These are phyloP conservation scores for Calephelis nemesis DNA, from an alignment of 1,140 invertebrate genomes.

Conservation along the genomic window DNA sequence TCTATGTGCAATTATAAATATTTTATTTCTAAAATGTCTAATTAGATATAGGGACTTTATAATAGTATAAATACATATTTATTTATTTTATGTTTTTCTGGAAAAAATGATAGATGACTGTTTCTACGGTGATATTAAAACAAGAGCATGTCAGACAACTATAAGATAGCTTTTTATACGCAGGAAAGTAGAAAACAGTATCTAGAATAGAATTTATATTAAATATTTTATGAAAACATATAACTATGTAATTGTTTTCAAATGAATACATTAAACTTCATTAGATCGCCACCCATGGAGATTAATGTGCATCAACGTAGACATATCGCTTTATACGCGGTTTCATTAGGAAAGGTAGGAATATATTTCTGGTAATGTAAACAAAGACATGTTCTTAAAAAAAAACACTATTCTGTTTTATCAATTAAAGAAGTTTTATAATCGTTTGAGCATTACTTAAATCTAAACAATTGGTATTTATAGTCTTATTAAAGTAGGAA, in stretches of 20 bases:
- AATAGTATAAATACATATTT: too few relatives aligned
- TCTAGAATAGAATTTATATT: conserved; percentile 15
- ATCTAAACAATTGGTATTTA: background rate
- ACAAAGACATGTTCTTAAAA: conserved; percentile 14
- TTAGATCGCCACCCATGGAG: conserved; percentile 8
- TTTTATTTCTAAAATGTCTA: too few relatives aligned
- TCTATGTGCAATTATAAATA: too few relatives aligned
- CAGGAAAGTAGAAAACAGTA: background rate
- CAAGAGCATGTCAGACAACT: conserved; percentile 25
- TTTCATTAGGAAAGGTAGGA: background rate
- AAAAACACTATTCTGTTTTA: conserved; percentile 3
- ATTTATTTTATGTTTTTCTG: too few relatives aligned
- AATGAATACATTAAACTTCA: conserved; percentile 18
- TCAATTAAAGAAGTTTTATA: background rate
- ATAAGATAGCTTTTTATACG: too few relatives aligned
- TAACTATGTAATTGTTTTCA: conserved; percentile 4
- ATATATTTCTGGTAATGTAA: conserved; percentile 17
- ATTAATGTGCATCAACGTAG: conserved; percentile 5
- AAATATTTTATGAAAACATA: conserved; percentile 12
- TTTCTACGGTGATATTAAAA: conserved; percentile 27
- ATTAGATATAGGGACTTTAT: too few relatives aligned
- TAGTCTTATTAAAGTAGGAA: conserved; percentile 10
- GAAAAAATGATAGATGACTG: conserved; percentile 26
- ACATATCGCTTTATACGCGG: conserved; percentile 19
- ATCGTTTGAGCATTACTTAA: background rate